These are phyloP conservation scores for Myiopsitta monachus DNA, from an alignment of 2,113 vertebrate species.

Conservation along the genomic window DNA sequence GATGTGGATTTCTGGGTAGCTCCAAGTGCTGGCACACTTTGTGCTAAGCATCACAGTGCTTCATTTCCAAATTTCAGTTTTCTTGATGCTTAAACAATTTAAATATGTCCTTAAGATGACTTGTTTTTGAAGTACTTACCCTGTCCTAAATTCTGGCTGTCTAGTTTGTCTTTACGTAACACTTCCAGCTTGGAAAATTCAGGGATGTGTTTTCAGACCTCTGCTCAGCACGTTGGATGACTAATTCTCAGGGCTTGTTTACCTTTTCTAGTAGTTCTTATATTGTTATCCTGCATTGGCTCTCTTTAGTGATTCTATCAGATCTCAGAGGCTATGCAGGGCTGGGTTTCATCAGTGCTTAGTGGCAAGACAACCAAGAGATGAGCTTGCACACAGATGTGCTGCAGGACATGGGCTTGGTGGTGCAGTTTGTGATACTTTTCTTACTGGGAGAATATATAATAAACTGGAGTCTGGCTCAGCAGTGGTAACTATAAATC, in stretches of 20 bases:
- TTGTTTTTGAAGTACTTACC: neutral
- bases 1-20: neutral
- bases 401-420: neutral
- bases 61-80: neutral
- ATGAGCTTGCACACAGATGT: neutral
- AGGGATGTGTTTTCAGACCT: neutral
- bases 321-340: neutral
- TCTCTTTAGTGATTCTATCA: neutral
- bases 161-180: neutral
- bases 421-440: neutral
- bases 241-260: neutral
- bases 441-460: neutral
- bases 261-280: neutral
- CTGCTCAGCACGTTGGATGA: neutral
- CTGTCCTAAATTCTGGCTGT: neutral
- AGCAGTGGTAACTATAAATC: neutral
- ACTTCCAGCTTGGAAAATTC: neutral
- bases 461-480: neutral
- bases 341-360: neutral
- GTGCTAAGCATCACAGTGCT: neutral
- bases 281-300: neutral
- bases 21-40: neutral
- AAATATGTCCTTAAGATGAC: neutral
- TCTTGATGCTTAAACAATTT: neutral
- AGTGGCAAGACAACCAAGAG: neutral